Evolutionary conservation across 2,888 invertebrate species (phyloP).

Genomic region (Ceramica pisi): DNA sequence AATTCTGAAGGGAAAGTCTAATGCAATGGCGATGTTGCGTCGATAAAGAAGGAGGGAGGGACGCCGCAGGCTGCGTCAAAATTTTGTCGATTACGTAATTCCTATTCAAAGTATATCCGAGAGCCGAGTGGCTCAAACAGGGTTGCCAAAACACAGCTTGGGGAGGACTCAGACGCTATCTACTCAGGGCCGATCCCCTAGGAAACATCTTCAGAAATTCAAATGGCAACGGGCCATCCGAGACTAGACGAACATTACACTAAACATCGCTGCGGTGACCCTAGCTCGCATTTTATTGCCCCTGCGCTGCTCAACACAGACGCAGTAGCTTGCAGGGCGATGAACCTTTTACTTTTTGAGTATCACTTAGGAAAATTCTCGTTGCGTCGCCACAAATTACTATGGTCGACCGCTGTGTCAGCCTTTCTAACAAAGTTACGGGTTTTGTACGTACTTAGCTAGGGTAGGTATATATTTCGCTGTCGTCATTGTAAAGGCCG

Average conservation of each 20-base stretch:
- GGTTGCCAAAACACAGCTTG: conserved; percentile 70
- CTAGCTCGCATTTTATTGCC: conserved; percentile 52
- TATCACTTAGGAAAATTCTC: conserved; percentile 50
- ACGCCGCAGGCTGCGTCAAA: conserved; percentile 76
- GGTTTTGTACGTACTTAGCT: conserved; percentile 25
- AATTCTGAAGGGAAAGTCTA: conserved; percentile 66
- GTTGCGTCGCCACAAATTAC: conserved; percentile 44
- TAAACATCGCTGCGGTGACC: conserved; percentile 63
- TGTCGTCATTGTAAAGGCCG: conserved; percentile 32
- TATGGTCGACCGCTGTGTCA: conserved; percentile 41
- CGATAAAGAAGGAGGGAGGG: conserved; percentile 73
- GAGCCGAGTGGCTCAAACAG: conserved; percentile 66
- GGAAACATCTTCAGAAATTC: conserved; percentile 78
- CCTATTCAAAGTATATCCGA: conserved; percentile 81
- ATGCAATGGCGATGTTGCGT: conserved; percentile 72
- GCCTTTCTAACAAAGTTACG: conserved; percentile 47
- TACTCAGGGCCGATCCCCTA: conserved; percentile 67
- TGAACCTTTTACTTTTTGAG: conserved; percentile 58
- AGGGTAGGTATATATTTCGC: conserved; percentile 11
- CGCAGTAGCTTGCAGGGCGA: conserved; percentile 50
- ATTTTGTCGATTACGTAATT: conserved; percentile 81
- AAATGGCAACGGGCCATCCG: conserved; percentile 73
- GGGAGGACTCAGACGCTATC: conserved; percentile 54
- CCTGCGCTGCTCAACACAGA: conserved; percentile 40
- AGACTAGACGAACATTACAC: conserved; percentile 68